phyloP scores from a whole-genome alignment of 1,140 invertebrate species.

The Yoshiicerus persimilis region DNA sequence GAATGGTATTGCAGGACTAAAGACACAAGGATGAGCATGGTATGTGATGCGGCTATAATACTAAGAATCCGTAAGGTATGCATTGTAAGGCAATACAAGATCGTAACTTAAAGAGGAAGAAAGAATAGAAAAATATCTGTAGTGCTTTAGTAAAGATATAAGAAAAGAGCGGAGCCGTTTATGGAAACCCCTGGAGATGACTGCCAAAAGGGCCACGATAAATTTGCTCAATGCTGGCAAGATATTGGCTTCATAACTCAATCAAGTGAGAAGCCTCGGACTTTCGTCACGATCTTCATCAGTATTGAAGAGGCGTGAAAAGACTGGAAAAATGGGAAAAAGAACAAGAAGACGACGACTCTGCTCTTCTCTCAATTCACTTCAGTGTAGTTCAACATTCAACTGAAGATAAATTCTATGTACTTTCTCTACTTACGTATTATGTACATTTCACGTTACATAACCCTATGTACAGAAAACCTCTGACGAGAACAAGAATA shows the following conservation, averaged over 20 bases:
- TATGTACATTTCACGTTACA: no score
- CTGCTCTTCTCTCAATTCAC: not conserved
- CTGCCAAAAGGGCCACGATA: conserved; percentile 35
- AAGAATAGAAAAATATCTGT: not conserved
- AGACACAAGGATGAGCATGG: not conserved
- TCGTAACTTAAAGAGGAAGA: not conserved
- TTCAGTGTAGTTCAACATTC: not conserved
- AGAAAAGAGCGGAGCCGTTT: not conserved
- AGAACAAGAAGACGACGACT: not conserved
- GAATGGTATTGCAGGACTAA: not conserved
- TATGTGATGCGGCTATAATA: not conserved
- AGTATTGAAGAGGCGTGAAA: conserved; percentile 35
- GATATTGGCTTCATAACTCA: conserved; percentile 48
- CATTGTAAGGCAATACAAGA: not conserved
- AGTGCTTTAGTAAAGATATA: not conserved
- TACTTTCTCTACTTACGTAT: not conserved
- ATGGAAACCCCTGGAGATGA: conserved; percentile 37
- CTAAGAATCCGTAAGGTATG: no score
- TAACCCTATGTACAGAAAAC: not conserved
- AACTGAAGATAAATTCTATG: not conserved
- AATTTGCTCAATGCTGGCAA: conserved; percentile 30
- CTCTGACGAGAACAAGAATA: not conserved
- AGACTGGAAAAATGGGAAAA: conserved; percentile 4
- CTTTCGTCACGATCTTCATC: conserved; percentile 45
- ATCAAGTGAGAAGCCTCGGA: conserved; percentile 40